Conservation (phyloP, 2,888 invertebrate genomes). For the Drosophila putrida region DNA sequence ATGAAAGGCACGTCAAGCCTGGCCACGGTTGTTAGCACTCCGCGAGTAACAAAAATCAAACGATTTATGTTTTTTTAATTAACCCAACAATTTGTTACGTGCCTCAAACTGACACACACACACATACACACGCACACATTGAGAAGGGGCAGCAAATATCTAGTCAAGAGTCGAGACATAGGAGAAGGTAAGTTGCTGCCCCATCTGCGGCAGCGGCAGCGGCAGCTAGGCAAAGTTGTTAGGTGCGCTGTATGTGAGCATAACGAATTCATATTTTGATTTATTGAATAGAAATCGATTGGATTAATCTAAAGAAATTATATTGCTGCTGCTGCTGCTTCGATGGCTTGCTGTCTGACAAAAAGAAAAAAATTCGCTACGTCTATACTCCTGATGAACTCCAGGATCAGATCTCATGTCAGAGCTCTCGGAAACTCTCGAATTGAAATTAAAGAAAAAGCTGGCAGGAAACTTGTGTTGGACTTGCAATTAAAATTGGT, state of each 20-base stretch:
- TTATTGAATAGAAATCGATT: conserved; percentile 83
- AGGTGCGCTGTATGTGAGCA: conserved; percentile 72
- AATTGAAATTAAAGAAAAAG: conserved; percentile 76
- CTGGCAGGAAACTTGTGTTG: conserved; percentile 66
- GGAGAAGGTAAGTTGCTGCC: conserved; percentile 55
- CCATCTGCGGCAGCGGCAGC: conserved; percentile 41
- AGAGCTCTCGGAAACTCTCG: conserved; percentile 12
- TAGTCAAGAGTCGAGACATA: conserved; percentile 16
- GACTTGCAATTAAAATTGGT: conserved; percentile 66
- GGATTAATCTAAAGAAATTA: conserved; percentile 79
- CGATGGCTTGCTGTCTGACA: conserved; percentile 31
- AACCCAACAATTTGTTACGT: conserved; percentile 85
- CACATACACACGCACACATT: conserved; percentile 5
- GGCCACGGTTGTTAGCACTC: conserved; percentile 70
- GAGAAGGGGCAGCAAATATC: conserved; percentile 24
- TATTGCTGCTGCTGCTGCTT: conserved; percentile 61
- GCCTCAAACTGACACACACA: conserved; percentile 74
- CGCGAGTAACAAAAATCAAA: conserved; percentile 69
- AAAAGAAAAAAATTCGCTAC: conserved; percentile 49
- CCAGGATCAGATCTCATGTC: conserved; percentile 24
- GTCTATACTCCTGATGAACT: conserved; percentile 30
- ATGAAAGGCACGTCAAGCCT: conserved; percentile 70
- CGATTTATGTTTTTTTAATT: conserved; percentile 85
- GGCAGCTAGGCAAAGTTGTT: conserved; percentile 44
- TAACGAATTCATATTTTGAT: conserved; percentile 83